Conservation (phyloP, 2,113 vertebrate genomes). For the Brienomyrus brachyistius region DNA sequence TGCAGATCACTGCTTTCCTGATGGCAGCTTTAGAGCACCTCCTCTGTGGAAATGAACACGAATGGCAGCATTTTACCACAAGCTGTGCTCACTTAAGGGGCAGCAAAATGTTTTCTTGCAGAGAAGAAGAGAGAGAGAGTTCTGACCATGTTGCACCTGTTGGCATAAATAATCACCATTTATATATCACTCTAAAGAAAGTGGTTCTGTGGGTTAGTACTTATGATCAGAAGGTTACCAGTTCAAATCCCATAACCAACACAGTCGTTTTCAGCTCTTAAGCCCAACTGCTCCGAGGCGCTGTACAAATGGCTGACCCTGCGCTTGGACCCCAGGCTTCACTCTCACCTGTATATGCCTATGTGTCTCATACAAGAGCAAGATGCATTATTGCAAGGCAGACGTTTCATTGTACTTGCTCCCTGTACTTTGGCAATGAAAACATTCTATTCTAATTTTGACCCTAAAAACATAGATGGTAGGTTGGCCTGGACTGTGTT, state of each 20-base stretch:
- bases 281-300: neutral
- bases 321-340: neutral
- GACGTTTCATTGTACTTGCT: neutral
- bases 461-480: neutral
- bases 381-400: neutral
- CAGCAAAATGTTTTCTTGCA: neutral
- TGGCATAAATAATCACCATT: neutral
- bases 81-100: neutral
- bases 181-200: neutral
- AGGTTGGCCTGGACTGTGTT: neutral
- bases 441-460: neutral
- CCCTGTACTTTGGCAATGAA: neutral
- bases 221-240: neutral
- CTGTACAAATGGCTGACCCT: neutral
- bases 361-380: neutral
- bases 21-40: neutral
- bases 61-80: neutral
- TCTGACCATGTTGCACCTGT: neutral
- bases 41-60: neutral
- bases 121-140: neutral
- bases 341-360: neutral
- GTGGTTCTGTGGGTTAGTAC: neutral
- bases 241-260: neutral
- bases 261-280: neutral
- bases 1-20: neutral